Evolutionary conservation across 2,113 vertebrate species (phyloP).

Genomic region (Gasterosteus nipponicus): DNA sequence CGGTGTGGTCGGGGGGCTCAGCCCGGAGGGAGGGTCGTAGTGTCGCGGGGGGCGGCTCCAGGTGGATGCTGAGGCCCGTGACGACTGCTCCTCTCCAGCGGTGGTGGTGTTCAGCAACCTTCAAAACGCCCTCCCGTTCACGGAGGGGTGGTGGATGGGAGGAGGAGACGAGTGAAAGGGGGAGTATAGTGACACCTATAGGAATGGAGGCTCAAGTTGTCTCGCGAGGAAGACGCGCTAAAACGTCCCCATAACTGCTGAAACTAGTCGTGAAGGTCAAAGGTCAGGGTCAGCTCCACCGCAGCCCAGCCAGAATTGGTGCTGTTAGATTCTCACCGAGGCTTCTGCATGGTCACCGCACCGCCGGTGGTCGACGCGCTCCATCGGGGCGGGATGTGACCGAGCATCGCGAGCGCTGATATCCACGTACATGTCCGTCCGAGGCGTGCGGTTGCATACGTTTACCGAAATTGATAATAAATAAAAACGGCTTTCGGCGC

Average conservation of each 20-base stretch:
- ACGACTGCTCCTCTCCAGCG: background rate
- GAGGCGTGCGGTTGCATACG: conserved; percentile 13
- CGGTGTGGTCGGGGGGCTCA: background rate
- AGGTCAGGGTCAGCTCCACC: background rate
- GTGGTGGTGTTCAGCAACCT: conserved; percentile 59
- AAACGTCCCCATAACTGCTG: background rate
- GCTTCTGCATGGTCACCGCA: background rate
- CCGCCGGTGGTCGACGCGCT: background rate
- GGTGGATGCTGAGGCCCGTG: conserved; percentile 8
- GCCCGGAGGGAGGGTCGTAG: background rate
- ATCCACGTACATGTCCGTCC: background rate
- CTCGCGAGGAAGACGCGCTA: background rate
- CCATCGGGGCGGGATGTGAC: conserved; percentile 4
- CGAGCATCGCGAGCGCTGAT: conserved; percentile 10
- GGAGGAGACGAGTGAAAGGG: conserved; percentile 19
- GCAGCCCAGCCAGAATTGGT: background rate
- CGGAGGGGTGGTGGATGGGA: conserved; percentile 62
- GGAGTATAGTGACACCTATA: conserved; percentile 69
- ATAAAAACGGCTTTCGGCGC: background rate
- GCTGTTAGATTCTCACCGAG: background rate
- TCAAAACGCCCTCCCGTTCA: conserved; percentile 76
- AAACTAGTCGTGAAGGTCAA: conserved; percentile 6
- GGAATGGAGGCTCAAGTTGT: conserved; percentile 60
- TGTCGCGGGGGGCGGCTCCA: background rate
- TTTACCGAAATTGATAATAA: conserved; percentile 3